Evolutionary conservation across 2,797 vertebrate species (phyloP), one percentile per base, ranked within the genome.

Genomic region (Cryptoprocta ferox): DNA sequence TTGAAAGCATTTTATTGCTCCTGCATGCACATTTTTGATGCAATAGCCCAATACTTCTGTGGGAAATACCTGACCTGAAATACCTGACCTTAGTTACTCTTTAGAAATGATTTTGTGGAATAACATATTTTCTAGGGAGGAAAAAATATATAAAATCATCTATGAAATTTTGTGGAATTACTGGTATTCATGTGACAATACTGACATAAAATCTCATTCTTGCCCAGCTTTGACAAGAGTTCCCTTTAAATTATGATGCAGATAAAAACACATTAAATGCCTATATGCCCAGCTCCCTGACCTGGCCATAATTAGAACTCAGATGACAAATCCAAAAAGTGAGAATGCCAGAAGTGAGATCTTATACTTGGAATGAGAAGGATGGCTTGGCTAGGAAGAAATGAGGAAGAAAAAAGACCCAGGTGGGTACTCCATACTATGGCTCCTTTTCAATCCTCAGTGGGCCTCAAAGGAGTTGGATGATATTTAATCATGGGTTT

Each of bases 41-140:
- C n/a, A 90, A 48, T 56, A 8, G 21, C 32, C 21, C 76, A 80
- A 28, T 87, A 94, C 39, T 89, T 96, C 56, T 87, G 63, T 97
- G 80, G 56, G 50, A 92, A 97, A 89, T 63, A 93, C 6, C 30
- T 87, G 66, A 73, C 19, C 80, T 93, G 84, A 79, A 93, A 75
- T 53, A 53, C 50, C 5, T 16, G 50, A 53, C 50, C 16, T 16
- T 15, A 86, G 73, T 56, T 89, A 91, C 90, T 56, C 75, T 84
- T 81, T 71, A 35, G 30, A 92, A 94, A 92, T n/a, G 18, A 85
- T 65, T 92, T 84, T 83, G 28, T 71, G 16, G 53, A 91, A 68
- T 84, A 89, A 53, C 32, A 37, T 73, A 56, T 85, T 93, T 86
- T 87, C 39, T 30, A 61, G 70, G 30, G 26, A 42, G 45, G 48